phyloP scores from a whole-genome alignment of 2,888 invertebrate species.

The Lepidocyrtoides sp. region DNA sequence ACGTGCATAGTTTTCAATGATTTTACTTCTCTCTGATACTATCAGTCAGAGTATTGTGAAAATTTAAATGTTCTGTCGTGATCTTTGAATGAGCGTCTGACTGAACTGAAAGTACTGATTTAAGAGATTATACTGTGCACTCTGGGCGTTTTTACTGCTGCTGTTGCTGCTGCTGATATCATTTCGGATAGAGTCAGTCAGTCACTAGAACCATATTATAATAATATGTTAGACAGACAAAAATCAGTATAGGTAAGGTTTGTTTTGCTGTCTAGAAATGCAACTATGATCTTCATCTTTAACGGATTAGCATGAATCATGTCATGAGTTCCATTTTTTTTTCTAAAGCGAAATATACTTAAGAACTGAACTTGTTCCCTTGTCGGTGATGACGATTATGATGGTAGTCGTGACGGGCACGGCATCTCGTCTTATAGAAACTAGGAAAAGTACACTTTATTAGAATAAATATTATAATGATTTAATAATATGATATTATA shows the following conservation, averaged over 20 bases:
- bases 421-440: neutral
- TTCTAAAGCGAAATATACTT: neutral
- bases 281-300: slow-evolving; percentile 9
- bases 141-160: slow-evolving; percentile 44
- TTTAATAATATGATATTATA: slow-evolving; percentile 36
- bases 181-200: slow-evolving; percentile 1
- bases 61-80: slow-evolving; percentile 21
- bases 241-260: neutral
- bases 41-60: slow-evolving; percentile 21
- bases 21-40: neutral
- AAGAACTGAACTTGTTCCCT: slow-evolving; percentile 21
- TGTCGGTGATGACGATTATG: neutral
- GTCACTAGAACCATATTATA: slow-evolving; percentile 32
- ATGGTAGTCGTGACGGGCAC: slow-evolving; percentile 35
- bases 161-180: slow-evolving; percentile 1
- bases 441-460: neutral
- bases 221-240: neutral
- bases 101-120: slow-evolving; percentile 26
- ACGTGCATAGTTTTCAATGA: slow-evolving; percentile 56
- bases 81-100: neutral
- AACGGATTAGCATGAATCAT: slow-evolving; percentile 30
- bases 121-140: slow-evolving; percentile 19
- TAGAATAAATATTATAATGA: neutral
- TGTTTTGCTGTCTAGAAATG: neutral
- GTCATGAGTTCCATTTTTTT: slow-evolving; percentile 19